Base-by-base conservation (phyloP, 2,113 vertebrate genomes). In the Crypturellus undulatus region DNA sequence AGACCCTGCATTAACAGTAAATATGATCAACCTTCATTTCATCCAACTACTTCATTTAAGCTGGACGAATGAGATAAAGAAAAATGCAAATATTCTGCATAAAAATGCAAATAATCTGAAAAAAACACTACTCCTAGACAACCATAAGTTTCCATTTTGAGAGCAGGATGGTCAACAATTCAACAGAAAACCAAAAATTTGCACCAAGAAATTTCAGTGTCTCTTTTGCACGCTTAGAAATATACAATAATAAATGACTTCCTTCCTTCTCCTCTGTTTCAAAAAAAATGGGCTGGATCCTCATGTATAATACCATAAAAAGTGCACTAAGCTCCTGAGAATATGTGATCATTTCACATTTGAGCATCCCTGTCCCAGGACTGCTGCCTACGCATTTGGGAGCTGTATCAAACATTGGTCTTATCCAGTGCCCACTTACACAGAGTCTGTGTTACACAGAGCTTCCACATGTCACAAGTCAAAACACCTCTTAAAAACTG, bases 1-100 rank as follows among this genome's bases (percentile, higher is more conserved):
- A 93, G 56, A 65, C 25, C n/a, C 47, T 94, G 70, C 79, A 81
- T 32, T 64, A 60, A 89, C 12, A 85, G 24, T 58, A 94, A 94
- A 49, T 4, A 5, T 36, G n/a, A 90, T 82, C 32, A 73, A n/a
- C 12, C 36, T 59, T 45, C 79, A 75, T 77, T 76, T 24, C 77
- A n/a, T 63, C 54, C n/a, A 63, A 36, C 56, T 54, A 64, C 65
- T 47, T 70, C 51, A 79, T 43, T 76, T 81, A 78, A 90, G 24
- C 2, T 80, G 34, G 72, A 77, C 36, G 51, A 28, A 10, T 15
- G 38, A 79, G 12, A 79, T 2, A 75, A 47, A 84, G 11, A 60
- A 30, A 90, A 30, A 79, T 34, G 6, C 3, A 67, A 91, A 69
- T 24, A 64, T 76, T 87, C 30, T 72, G 24, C 40, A 25, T 40